Percentiles rank a stretch among this genome's conserved stretches.
Evolutionary conservation across 2,113 vertebrate genomes (phyloP).

Genomic region (Lepisosteus osseus): DNA sequence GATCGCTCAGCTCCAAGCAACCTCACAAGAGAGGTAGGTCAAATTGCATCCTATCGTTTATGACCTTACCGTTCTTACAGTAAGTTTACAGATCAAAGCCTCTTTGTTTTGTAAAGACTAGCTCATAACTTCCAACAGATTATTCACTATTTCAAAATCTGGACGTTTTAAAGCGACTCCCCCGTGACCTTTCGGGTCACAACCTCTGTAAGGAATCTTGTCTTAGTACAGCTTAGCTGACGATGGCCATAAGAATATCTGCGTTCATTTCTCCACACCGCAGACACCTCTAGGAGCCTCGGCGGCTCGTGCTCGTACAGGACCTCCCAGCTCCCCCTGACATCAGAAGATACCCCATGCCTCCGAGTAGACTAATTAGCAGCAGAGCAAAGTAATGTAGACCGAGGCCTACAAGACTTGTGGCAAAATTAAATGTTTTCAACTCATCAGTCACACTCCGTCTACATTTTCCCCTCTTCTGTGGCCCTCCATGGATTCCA

Average conservation of each 20-base stretch:
- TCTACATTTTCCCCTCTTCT: slow-evolving; percentile 53
- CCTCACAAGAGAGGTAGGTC: no score
- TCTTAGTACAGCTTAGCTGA: not conserved
- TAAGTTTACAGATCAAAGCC: no score
- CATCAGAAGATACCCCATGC: not conserved
- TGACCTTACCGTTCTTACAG: no score
- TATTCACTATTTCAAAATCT: not conserved
- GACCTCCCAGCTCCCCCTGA: not conserved
- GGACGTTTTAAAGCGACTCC: not conserved
- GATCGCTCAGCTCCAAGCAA: no score
- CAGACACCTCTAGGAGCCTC: not conserved
- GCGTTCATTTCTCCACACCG: not conserved
- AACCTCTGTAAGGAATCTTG: not conserved
- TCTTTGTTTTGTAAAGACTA: no score
- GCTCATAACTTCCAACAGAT: no score
- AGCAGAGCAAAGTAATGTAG: slow-evolving; percentile 39
- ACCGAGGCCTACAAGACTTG: slow-evolving; percentile 36
- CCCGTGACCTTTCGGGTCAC: slow-evolving; percentile 6
- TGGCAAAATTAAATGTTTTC: slow-evolving; percentile 19
- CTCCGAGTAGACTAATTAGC: slow-evolving; percentile 41
- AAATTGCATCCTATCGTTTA: no score
- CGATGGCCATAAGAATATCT: not conserved
- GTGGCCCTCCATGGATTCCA: slow-evolving; percentile 63
- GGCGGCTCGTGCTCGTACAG: not conserved
- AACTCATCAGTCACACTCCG: slow-evolving; percentile 18